Base-by-base conservation (phyloP, 2,888 invertebrate genomes). In the Pristionchus japonicus region DNA sequence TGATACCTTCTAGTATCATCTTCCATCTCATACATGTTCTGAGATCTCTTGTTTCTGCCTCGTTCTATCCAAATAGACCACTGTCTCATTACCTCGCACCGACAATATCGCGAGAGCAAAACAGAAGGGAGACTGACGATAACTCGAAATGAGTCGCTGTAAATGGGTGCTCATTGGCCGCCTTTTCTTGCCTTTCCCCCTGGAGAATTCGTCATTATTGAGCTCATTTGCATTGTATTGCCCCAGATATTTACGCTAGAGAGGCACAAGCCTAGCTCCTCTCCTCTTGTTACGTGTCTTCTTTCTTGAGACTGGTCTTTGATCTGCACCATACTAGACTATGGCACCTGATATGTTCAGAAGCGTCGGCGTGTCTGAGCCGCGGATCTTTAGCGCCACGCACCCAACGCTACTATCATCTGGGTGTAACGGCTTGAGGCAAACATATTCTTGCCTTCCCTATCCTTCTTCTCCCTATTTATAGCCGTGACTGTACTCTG, bases 181-280 rank as follows among this genome's bases (percentile, higher is more conserved):
- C n/a, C n/a, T n/a, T n/a, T n/a, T n/a, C n/a, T n/a, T n/a, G n/a
- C n/a, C 61, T 27, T 4, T 31, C 17, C 20, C 70, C 70, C 70
- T 13, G 77, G 37, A 40, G 77, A n/a, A 77, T 77, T 77, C 77
- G 77, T 77, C 77, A 77, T 77, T 77, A 77, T 77, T 77, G 43
- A 77, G 77, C 77, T 77, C 77, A 77, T 77, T 77, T 77, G 43
- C 40, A 74, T 77, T 34, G 37, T 37, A 37, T 64, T 64, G 31
- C 64, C n/a, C n/a, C 64, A 31, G 64, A 37, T 70, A 70, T 70
- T 70, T 70, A 40, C 70, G 31, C 7, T 11, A 67, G 57, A 20
- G 57, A 9, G 23, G 23, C 57, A 57, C 57, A n/a, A 57, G 57
- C 57, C n/a, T 57, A 17, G 17, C 23, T 23, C 23, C n/a, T 23